Conservation (phyloP, 2,888 invertebrate species). For the Xanthorhoe spadicearia region DNA sequence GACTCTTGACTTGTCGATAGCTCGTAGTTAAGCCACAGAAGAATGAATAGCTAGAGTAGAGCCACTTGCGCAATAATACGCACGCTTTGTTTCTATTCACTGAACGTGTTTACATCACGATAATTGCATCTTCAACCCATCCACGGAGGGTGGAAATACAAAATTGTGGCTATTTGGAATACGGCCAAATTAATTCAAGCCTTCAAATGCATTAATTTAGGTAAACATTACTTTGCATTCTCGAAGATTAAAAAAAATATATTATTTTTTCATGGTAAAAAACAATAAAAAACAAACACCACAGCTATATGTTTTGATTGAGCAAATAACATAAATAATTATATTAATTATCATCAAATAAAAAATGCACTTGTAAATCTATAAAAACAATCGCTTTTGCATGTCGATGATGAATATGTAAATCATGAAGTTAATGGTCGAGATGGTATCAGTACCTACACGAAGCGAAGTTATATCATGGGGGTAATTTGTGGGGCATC, state of each 20-base stretch:
- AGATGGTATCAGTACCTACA: conserved; percentile 69
- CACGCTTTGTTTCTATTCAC: conserved; percentile 52
- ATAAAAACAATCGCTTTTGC: conserved; percentile 33
- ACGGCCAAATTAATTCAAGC: neutral
- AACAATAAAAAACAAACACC: neutral
- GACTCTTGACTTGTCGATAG: conserved; percentile 37
- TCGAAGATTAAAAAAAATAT: neutral
- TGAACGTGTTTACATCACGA: conserved; percentile 50
- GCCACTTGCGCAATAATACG: conserved; percentile 62
- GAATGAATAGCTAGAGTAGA: conserved; percentile 52
- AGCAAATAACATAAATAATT: neutral
- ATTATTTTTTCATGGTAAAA: neutral
- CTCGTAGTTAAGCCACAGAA: conserved; percentile 54
- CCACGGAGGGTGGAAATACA: conserved; percentile 31
- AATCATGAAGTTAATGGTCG: conserved; percentile 62
- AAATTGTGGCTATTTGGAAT: conserved; percentile 17
- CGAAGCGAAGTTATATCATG: conserved; percentile 60
- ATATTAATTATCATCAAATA: neutral
- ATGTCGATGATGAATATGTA: conserved; percentile 47
- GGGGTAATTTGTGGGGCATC: conserved; percentile 73
- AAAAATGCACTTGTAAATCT: conserved; percentile 18
- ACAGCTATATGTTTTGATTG: neutral
- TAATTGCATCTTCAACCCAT: conserved; percentile 44
- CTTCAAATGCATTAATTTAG: conserved; percentile 2
- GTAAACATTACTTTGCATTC: neutral